Evolutionary conservation across 53 echinoderm and acorn worm species (phyloP), one percentile per base, ranked within the genome.

Genomic region (Apostichopus leukothele): DNA sequence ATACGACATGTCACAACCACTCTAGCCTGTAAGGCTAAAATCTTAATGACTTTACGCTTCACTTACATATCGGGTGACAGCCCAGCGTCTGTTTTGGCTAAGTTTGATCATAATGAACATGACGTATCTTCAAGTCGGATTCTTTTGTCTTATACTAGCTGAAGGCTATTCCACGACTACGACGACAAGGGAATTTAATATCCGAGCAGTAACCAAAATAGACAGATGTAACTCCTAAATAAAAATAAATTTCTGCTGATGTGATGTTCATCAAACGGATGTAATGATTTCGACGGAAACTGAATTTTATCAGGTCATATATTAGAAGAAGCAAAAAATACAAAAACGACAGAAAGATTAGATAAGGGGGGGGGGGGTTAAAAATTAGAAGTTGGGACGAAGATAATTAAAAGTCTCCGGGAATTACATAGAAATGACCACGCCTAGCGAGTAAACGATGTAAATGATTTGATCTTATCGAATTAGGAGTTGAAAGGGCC

Each of bases 121-220:
- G 79, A 79, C 79, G 53, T 79, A 50, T 79, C 55, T 81, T 6
- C 19, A n/a, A 52, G 53, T 19, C 20, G 81, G 81, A 19, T 81
- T 81, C 81, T 81, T 81, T 81, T 81, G 81, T 81, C 81, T 81
- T 81, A 12, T 81, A 79, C 53, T 81, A 81, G 81, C 81, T 81
- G 10, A 81, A 59, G 81, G 81, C 81, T 18, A 81, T 81, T 19
- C 39, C 39, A 39, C 39, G 39, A 39, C 39, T 39, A 59, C 81
- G 50, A 81, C 81, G 25, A 55, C 54, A 21, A 23, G 79, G 55
- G 81, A 81, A 81, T 81, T 81, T 59, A 21, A 81, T 71, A 71
- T 55, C 59, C 81, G 81, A 14, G 21, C 21, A 50, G 71, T 71
- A 54, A 81, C 81, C 25, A 57, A 21, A 81, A 81, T 22, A 81